These are phyloP conservation scores for Andrena hattorfiana DNA, from an alignment of 2,888 invertebrate genomes.

Conservation along the genomic window DNA sequence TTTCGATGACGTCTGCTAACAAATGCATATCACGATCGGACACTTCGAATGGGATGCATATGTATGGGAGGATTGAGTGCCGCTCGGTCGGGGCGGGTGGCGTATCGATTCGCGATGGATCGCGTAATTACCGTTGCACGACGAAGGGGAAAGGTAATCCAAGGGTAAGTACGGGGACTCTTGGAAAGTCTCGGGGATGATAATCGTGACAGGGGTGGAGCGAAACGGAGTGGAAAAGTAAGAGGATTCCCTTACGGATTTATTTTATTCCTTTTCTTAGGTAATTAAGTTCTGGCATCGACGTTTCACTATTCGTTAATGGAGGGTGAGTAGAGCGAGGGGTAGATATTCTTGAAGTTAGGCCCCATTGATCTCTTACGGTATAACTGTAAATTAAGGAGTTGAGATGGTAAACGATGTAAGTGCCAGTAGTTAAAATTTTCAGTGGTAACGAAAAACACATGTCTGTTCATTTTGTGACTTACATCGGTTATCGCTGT, in stretches of 20 bases:
- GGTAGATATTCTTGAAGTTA: neutral
- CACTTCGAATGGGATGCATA: neutral
- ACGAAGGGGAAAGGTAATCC: constrained; percentile 46
- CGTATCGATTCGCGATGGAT: constrained; percentile 28
- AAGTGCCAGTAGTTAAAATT: too few relatives aligned
- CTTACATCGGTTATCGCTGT: too few relatives aligned
- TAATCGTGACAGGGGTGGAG: constrained; percentile 22
- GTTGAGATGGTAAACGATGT: too few relatives aligned
- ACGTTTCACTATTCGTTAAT: neutral
- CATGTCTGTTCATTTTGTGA: too few relatives aligned
- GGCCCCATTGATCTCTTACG: neutral
- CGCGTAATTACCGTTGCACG: constrained; percentile 42
- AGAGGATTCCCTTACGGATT: constrained; percentile 69
- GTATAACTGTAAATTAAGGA: too few relatives aligned
- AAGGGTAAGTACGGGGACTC: constrained; percentile 3
- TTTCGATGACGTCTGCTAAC: constrained; percentile 31
- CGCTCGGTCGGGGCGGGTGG: neutral
- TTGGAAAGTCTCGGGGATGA: constrained; percentile 7
- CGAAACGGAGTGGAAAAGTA: constrained; percentile 45
- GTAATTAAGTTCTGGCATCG: constrained; percentile 59
- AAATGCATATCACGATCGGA: constrained; percentile 36
- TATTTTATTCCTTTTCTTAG: constrained; percentile 44
- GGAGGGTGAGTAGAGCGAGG: neutral
- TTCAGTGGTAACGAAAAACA: too few relatives aligned
- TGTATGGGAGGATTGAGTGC: constrained; percentile 11